Evolutionary conservation across 64 coral and sea anemone genomes (phyloP), one percentile per base, ranked within the genome.

Genomic region (Montipora efflorescens): DNA sequence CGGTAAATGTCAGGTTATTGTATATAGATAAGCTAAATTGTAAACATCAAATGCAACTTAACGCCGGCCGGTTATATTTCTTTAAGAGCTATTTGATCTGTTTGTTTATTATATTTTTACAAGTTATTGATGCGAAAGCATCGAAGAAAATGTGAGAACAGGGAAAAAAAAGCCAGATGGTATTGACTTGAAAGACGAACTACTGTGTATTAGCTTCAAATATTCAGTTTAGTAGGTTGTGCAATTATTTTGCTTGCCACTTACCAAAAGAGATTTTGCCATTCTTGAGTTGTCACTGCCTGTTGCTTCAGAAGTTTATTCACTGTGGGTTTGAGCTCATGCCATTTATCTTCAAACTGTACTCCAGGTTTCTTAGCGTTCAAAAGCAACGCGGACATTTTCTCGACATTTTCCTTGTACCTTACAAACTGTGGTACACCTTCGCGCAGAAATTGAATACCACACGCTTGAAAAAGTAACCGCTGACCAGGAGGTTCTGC

Each of bases 261-360:
- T 80, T 86, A 97, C 96, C 96, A 97, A 23, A 97, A 97, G 14
- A 97, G 87, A 79, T 90, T 91, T 50, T 97, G 96, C 96, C 96
- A 97, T 62, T 97, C 96, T 21, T 94, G 92, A 21, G 92, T 95
- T 0, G 89, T 89, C 28, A 97, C 96, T 1, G 96, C 76, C 50
- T 97, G 89, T 75, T 98, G 96, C 16, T 98, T 94, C 23, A 98
- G 74, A 20, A 98, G 67, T 84, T 98, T 98, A 55, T 98, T 98
- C 16, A 98, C 96, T 92, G 96, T 92, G 52, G 93, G 96, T 86
- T 93, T 94, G 51, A 98, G 36, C 67, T 95, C 89, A 77, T 92
- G 89, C 96, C 96, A 98, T 95, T 98, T 98, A 68, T 98, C 93
- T 76, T 98, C 96, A 86, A 98, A 98, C 90, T 98, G 96, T 53